These are phyloP conservation scores for Neofelis nebulosa DNA, from an alignment of 2,113 vertebrate species.

Conservation along the genomic window DNA sequence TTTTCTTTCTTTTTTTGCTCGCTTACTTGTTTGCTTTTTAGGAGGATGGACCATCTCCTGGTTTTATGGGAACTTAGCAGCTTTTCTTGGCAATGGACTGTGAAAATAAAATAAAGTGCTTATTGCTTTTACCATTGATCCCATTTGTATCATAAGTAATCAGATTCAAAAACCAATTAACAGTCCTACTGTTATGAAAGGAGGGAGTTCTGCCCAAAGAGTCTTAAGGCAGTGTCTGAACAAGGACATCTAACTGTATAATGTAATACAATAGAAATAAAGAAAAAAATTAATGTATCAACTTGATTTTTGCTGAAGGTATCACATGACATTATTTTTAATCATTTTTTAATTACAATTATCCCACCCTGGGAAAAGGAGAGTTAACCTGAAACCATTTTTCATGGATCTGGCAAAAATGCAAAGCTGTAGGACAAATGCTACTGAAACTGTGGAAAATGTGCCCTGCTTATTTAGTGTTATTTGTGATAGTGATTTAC, in stretches of 20 bases:
- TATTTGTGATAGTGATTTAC: background rate
- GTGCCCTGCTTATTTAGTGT: background rate
- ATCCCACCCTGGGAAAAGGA: background rate
- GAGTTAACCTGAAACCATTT: background rate
- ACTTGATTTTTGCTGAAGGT: background rate
- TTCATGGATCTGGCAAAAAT: background rate
- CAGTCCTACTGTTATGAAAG: background rate
- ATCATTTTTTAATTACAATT: background rate
- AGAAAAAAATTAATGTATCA: background rate
- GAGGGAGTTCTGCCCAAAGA: background rate
- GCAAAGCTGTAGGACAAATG: background rate
- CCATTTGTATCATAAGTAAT: conserved; percentile 39
- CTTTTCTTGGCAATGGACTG: background rate
- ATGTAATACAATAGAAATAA: background rate
- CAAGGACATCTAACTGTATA: background rate
- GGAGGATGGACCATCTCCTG: background rate
- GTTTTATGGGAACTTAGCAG: background rate
- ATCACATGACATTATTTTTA: background rate
- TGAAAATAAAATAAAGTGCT: conserved; percentile 28
- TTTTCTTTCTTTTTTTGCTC: background rate
- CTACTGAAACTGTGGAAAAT: background rate
- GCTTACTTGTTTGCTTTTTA: background rate
- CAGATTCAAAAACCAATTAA: conserved; percentile 56
- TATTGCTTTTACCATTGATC: background rate
- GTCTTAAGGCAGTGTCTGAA: background rate